Conservation (phyloP, 2,797 vertebrate species). For the Yasuhikotakia modesta region DNA sequence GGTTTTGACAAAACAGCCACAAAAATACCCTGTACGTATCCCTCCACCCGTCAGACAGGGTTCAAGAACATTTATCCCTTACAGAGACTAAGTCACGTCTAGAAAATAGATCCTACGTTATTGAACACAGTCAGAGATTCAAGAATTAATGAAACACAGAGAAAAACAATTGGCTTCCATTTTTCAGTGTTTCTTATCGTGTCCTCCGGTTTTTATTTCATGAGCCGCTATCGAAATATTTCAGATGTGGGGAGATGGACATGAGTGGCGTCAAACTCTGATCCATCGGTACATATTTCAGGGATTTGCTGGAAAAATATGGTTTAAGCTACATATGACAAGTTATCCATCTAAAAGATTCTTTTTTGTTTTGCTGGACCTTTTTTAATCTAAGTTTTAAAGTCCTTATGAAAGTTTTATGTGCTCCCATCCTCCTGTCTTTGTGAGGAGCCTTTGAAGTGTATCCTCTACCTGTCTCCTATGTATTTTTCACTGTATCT, state of each 20-base stretch:
- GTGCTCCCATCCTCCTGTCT: slow-evolving; percentile 63
- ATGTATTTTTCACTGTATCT: slow-evolving; percentile 72
- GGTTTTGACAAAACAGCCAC: slow-evolving; percentile 63
- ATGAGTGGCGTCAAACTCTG: slow-evolving; percentile 74
- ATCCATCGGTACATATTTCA: slow-evolving; percentile 81
- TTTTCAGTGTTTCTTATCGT: slow-evolving; percentile 62
- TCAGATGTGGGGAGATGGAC: slow-evolving; percentile 68
- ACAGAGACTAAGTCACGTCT: slow-evolving; percentile 55
- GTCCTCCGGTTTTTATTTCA: slow-evolving; percentile 85
- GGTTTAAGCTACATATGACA: slow-evolving; percentile 66
- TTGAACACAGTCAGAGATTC: slow-evolving; percentile 69
- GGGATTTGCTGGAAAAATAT: slow-evolving; percentile 63
- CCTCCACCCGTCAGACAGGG: slow-evolving; percentile 45
- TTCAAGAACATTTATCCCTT: slow-evolving; percentile 51
- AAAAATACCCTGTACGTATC: slow-evolving; percentile 39
- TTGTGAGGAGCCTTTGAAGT: slow-evolving; percentile 75
- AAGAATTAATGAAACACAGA: slow-evolving; percentile 75
- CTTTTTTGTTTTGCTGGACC: slow-evolving; percentile 69
- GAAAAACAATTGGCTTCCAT: slow-evolving; percentile 58
- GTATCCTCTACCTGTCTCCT: slow-evolving; percentile 68
- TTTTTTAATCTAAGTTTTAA: slow-evolving; percentile 74
- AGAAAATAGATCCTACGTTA: slow-evolving; percentile 67
- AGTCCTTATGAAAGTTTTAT: slow-evolving; percentile 77
- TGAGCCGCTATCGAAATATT: slow-evolving; percentile 80
- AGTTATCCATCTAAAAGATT: slow-evolving; percentile 67